Percentiles rank a stretch among this genome's conserved stretches.
Evolutionary conservation across 1,140 invertebrate species (phyloP).

Genomic region (Drosophila tristis): DNA sequence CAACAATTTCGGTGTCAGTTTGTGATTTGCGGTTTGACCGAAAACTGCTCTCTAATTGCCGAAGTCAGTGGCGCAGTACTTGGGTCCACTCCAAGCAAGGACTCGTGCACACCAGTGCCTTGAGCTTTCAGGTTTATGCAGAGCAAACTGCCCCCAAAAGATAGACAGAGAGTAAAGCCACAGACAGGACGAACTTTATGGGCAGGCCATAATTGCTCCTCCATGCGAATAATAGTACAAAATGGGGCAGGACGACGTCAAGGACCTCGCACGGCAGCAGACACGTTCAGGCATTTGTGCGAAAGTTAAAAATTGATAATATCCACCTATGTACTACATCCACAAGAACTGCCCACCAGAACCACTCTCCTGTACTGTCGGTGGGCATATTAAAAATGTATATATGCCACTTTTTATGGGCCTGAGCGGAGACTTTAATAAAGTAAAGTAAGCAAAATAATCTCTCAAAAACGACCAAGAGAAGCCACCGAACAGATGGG

Average conservation of each 20-base stretch:
- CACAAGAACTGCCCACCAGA: background rate
- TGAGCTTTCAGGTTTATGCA: conserved; percentile 18
- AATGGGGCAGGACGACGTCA: conserved; percentile 14
- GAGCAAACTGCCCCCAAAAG: conserved; percentile 16
- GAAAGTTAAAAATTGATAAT: conserved; percentile 67
- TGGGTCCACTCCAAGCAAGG: background rate
- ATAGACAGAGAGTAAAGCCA: conserved; percentile 27
- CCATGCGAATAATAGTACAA: conserved; percentile 51
- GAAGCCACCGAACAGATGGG: too few relatives aligned
- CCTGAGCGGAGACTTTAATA: conserved; percentile 25
- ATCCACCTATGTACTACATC: conserved; percentile 20
- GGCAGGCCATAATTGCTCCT: conserved; percentile 54
- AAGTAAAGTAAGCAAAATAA: conserved; percentile 7
- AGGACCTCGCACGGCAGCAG: conserved; percentile 2
- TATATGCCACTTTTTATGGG: conserved; percentile 30
- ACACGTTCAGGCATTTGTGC: conserved; percentile 43
- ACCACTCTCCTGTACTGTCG: background rate
- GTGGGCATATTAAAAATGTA: conserved; percentile 29
- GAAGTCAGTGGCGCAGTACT: conserved; percentile 12
- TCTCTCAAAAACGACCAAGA: too few relatives aligned
- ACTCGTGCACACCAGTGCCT: background rate
- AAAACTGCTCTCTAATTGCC: conserved; percentile 39
- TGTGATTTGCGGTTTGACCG: conserved; percentile 34
- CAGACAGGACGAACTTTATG: conserved; percentile 50
- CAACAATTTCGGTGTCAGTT: conserved; percentile 37